Evolutionary conservation across 2,113 vertebrate genomes (phyloP).

Genomic region (Camelus bactrianus): DNA sequence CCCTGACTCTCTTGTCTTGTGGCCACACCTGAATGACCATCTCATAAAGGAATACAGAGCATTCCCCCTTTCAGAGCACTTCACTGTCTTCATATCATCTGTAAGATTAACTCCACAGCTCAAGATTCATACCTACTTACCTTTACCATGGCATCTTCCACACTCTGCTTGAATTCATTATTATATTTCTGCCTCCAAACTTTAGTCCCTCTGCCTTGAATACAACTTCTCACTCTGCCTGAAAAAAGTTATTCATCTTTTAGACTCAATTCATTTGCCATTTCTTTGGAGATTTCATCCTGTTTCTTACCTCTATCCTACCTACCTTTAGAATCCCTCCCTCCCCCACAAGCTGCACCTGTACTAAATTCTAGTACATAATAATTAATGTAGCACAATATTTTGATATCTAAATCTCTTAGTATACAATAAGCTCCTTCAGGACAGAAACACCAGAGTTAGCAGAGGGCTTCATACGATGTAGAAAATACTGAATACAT

Average conservation of each 20-base stretch:
- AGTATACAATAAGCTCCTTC: neutral
- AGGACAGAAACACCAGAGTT: neutral
- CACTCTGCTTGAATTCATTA: neutral
- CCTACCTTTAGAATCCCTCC: neutral
- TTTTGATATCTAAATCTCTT: neutral
- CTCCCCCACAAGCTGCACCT: accelerated
- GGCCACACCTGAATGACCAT: neutral
- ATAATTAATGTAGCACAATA: neutral
- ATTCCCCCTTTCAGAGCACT: neutral
- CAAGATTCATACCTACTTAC: neutral
- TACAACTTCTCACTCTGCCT: neutral
- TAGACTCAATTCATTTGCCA: neutral
- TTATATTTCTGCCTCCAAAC: neutral
- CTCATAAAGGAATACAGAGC: neutral
- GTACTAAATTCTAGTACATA: neutral
- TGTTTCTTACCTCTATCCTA: neutral
- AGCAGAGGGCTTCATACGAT: neutral
- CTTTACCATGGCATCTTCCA: neutral
- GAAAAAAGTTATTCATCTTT: neutral
- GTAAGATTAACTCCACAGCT: neutral
- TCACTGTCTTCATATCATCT: neutral
- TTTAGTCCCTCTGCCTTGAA: neutral
- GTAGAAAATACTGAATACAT: neutral
- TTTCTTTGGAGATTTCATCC: neutral
- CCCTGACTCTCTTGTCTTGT: neutral